phyloP scores from a whole-genome alignment of 2,113 vertebrate species.

The Pachypanchax playfairii region DNA sequence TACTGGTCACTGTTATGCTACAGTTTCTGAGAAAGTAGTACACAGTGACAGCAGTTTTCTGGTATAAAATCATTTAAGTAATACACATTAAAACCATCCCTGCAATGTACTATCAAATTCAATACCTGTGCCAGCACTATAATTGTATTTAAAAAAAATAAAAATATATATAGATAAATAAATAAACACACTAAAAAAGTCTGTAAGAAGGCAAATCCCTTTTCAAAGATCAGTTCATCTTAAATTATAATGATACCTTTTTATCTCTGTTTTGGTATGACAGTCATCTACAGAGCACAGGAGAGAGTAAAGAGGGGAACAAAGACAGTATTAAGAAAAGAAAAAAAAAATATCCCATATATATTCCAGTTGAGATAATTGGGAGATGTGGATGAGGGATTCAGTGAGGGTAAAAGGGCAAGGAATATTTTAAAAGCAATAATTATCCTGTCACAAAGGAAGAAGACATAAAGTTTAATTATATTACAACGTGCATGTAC shows the following conservation, averaged over 20 bases:
- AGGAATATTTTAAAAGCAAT: constrained; percentile 52
- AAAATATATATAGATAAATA: no score
- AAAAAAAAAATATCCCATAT: constrained; percentile 15
- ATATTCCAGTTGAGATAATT: neutral
- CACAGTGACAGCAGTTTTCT: no score
- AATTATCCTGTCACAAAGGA: constrained; percentile 59
- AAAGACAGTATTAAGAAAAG: constrained; percentile 6
- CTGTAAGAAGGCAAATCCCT: no score
- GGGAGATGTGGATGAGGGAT: constrained; percentile 11
- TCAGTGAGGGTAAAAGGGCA: constrained; percentile 23
- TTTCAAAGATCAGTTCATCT: no score
- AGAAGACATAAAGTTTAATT: constrained; percentile 52
- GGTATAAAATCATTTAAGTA: no score
- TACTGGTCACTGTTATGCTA: no score
- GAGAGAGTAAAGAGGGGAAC: neutral
- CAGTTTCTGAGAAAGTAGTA: no score
- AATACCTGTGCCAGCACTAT: no score
- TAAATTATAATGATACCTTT: constrained; percentile 12
- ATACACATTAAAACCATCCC: no score
- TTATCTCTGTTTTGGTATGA: constrained; percentile 13
- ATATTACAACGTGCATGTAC: constrained; percentile 39
- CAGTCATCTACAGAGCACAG: constrained; percentile 7
- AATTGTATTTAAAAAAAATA: no score
- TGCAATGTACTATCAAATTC: no score
- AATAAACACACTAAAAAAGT: no score